These are phyloP conservation scores for Drosophila sp. DNA, from an alignment of 1,140 invertebrate species.

Conservation along the genomic window DNA sequence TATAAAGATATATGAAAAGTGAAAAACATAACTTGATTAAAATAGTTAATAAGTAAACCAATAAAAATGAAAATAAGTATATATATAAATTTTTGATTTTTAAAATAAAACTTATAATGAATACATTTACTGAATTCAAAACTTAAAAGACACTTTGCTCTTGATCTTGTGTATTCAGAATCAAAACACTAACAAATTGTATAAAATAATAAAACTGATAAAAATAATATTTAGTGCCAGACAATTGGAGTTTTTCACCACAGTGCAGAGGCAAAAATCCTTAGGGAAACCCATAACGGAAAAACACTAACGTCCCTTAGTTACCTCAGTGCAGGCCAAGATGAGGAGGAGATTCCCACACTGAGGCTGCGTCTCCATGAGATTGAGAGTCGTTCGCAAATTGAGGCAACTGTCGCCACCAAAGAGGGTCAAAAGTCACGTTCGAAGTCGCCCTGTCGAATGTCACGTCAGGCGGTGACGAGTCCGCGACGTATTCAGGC, in stretches of 20 bases:
- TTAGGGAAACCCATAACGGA: not conserved
- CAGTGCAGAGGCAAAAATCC: not conserved
- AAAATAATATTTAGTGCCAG: no score
- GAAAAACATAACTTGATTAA: no score
- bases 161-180: no score
- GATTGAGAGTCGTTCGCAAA: not conserved
- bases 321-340: not conserved
- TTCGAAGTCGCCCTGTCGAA: not conserved
- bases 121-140: no score
- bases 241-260: no score
- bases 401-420: not conserved
- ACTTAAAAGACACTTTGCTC: no score
- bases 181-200: no score
- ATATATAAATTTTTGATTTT: no score
- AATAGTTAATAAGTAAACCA: no score
- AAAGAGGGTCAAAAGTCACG: not conserved
- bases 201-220: no score
- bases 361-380: not conserved
- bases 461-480: conserved; percentile 10
- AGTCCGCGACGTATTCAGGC: conserved; percentile 1
- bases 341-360: not conserved
- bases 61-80: not conserved
- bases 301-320: not conserved
- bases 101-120: no score
- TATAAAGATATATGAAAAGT: no score